These are phyloP conservation scores for Mobula birostris DNA, from an alignment of 2,113 vertebrate genomes.

Conservation along the genomic window DNA sequence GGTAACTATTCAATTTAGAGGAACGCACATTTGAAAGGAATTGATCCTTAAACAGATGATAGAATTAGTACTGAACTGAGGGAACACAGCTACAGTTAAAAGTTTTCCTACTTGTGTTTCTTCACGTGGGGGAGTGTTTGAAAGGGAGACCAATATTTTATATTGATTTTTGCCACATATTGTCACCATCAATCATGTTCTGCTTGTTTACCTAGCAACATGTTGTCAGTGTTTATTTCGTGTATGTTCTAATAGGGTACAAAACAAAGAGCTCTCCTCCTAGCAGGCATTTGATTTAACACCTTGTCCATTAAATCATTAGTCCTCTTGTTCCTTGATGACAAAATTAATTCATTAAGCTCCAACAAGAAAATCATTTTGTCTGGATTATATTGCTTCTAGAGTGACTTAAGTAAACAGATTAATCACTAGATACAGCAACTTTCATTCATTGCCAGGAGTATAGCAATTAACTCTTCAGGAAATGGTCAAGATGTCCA, in stretches of 20 bases:
- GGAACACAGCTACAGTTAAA: neutral
- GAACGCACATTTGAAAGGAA: slow-evolving; percentile 23
- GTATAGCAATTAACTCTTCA: neutral
- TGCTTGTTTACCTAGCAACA: slow-evolving; percentile 75
- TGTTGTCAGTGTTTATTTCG: slow-evolving; percentile 78
- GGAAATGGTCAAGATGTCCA: neutral
- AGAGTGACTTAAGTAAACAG: neutral
- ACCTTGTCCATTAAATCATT: slow-evolving; percentile 57
- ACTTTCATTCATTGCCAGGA: neutral
- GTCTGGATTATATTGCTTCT: neutral
- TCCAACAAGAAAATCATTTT: slow-evolving; percentile 4
- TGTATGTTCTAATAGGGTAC: slow-evolving; percentile 60
- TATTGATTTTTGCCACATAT: slow-evolving; percentile 59
- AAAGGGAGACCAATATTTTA: slow-evolving; percentile 16
- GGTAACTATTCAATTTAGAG: slow-evolving; percentile 31
- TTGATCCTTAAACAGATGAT: slow-evolving; percentile 31
- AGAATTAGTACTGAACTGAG: slow-evolving; percentile 24
- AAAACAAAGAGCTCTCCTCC: slow-evolving; percentile 59
- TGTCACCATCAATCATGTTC: slow-evolving; percentile 73
- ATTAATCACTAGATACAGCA: neutral
- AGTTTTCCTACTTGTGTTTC: slow-evolving; percentile 31
- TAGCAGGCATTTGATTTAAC: slow-evolving; percentile 54
- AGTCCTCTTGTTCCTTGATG: slow-evolving; percentile 52
- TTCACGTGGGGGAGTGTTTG: slow-evolving; percentile 6
- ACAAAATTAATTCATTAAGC: slow-evolving; percentile 20